These are phyloP conservation scores for Ceratothoa steindachneri DNA, from an alignment of 2,888 invertebrate genomes.

Conservation along the genomic window DNA sequence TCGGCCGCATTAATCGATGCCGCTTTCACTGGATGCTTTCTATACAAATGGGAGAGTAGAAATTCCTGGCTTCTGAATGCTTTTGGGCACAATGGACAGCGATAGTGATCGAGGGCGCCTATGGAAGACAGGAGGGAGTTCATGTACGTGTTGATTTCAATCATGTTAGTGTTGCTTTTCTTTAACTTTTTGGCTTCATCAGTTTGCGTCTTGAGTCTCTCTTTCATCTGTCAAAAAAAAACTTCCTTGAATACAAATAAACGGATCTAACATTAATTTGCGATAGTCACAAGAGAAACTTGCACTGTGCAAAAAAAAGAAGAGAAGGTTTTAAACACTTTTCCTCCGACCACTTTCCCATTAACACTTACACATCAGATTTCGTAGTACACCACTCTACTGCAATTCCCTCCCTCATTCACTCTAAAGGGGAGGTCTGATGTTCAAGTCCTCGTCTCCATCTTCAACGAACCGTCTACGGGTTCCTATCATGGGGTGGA, in stretches of 20 bases:
- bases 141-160: constrained; percentile 39
- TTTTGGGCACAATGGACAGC: constrained; percentile 34
- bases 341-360: too few species aligned
- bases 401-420: too few species aligned
- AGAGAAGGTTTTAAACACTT: too few species aligned
- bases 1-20: neutral
- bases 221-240: constrained; percentile 26
- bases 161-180: constrained; percentile 31
- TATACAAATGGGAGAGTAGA: constrained; percentile 31
- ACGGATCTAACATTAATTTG: neutral
- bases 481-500: too few species aligned
- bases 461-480: too few species aligned
- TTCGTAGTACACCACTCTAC: too few species aligned
- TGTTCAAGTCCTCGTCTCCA: too few species aligned
- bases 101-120: constrained; percentile 32
- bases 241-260: too few species aligned
- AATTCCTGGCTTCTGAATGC: constrained; percentile 33
- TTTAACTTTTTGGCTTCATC: constrained; percentile 45
- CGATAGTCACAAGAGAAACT: too few species aligned
- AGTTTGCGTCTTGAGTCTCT: constrained; percentile 34
- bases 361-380: too few species aligned
- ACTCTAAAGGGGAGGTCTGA: too few species aligned
- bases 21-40: constrained; percentile 32
- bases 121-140: constrained; percentile 36
- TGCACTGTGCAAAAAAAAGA: too few species aligned